These are phyloP conservation scores for Mythimna loreyi DNA, from an alignment of 2,888 invertebrate genomes.

Conservation along the genomic window DNA sequence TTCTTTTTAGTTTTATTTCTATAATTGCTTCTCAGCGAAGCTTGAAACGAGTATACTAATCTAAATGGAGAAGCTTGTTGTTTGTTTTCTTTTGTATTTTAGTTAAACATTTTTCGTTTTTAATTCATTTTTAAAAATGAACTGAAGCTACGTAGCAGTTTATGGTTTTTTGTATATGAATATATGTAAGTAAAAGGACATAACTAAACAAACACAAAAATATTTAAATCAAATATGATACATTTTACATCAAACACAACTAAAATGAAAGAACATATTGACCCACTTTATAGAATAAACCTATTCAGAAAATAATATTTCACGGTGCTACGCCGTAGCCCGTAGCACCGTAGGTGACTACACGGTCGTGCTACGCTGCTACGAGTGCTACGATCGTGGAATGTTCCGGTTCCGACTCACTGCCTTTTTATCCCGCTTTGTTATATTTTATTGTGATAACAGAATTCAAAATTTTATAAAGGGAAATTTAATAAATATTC, in stretches of 20 bases:
- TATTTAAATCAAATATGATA: too few relatives aligned
- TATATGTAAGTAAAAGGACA: too few relatives aligned
- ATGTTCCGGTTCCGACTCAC: conserved; percentile 63
- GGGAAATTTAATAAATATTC: accelerated
- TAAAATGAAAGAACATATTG: conserved; percentile 14
- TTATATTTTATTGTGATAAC: conserved; percentile 47
- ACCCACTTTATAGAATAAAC: conserved; percentile 33
- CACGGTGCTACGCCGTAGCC: conserved; percentile 46
- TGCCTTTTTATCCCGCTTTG: conserved; percentile 56
- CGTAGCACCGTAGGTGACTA: conserved; percentile 36
- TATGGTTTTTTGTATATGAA: not conserved
- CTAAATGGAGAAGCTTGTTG: conserved; percentile 26
- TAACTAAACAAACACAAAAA: too few relatives aligned
- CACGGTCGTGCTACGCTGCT: conserved; percentile 46
- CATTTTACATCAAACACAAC: not conserved
- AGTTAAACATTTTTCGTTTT: not conserved
- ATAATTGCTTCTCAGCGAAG: conserved; percentile 50
- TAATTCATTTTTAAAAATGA: not conserved
- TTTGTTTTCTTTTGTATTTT: not conserved
- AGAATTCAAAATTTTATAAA: conserved; percentile 1
- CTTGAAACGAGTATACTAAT: conserved; percentile 33
- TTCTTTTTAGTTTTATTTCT: conserved; percentile 32
- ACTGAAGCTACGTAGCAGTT: not conserved
- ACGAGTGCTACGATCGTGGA: conserved; percentile 62
- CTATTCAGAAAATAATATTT: conserved; percentile 64